Conservation (phyloP, 92 coral and sea anemone genomes). For the Porites cylindrica region DNA sequence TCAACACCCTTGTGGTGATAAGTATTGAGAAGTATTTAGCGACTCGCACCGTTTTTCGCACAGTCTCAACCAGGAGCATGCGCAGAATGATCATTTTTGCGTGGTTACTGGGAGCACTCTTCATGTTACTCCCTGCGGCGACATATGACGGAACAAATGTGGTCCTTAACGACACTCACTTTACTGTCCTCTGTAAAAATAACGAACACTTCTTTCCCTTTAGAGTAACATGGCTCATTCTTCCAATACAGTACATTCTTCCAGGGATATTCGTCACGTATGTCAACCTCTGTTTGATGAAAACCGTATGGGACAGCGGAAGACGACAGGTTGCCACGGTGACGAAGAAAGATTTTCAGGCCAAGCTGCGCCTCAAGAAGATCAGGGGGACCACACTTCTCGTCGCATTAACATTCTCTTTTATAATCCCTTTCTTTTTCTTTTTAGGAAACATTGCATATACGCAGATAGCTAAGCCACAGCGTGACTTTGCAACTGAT, state of each 20-base stretch:
- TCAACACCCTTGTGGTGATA: conserved; percentile 7
- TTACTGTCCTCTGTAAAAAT: conserved; percentile 15
- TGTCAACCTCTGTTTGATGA: background rate
- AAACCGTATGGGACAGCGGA: conserved; percentile 3
- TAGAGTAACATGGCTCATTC: background rate
- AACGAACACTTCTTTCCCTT: conserved; percentile 13
- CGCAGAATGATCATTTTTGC: background rate
- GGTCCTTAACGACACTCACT: conserved; percentile 12
- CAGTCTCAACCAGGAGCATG: background rate
- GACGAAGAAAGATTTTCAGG: background rate
- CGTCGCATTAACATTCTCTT: conserved; percentile 3
- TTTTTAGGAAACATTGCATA: conserved; percentile 5
- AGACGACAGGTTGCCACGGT: background rate
- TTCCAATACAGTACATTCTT: conserved; percentile 20
- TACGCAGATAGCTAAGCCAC: conserved; percentile 11
- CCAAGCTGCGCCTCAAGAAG: background rate
- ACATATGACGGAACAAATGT: conserved; percentile 4
- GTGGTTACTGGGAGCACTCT: background rate
- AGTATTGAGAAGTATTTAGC: conserved; percentile 18
- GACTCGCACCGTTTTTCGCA: background rate
- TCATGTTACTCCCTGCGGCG: conserved; percentile 1
- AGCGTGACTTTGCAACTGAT: conserved; percentile 2
- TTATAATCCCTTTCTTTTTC: conserved; percentile 6
- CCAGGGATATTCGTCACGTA: background rate
- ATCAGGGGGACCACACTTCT: conserved; percentile 13